These are phyloP conservation scores for Oxystoma pomonae DNA, from an alignment of 2,888 invertebrate species.

Conservation along the genomic window DNA sequence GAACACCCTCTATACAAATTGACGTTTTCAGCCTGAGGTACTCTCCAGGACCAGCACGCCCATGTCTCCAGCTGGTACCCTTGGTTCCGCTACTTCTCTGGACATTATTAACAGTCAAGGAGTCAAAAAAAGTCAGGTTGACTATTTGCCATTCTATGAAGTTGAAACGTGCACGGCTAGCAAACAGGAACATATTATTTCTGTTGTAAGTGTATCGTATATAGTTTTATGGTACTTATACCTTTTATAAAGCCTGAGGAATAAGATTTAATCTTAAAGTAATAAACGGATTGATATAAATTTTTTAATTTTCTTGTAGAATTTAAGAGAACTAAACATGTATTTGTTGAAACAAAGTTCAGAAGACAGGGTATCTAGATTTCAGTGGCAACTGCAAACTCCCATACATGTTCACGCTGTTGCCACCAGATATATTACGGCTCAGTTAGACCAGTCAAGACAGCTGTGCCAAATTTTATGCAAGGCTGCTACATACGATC, in stretches of 20 bases:
- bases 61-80: conserved; percentile 65
- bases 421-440: conserved; percentile 75
- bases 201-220: conserved; percentile 65
- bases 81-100: conserved; percentile 45
- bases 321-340: conserved; percentile 79
- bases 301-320: too few species aligned
- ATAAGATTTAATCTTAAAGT: too few species aligned
- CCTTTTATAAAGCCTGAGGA: too few species aligned
- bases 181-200: conserved; percentile 83
- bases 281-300: too few species aligned
- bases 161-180: conserved; percentile 82
- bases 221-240: too few species aligned
- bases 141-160: conserved; percentile 74
- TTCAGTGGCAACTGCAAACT: conserved; percentile 53
- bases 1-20: too few species aligned
- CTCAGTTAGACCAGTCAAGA: conserved; percentile 76
- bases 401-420: conserved; percentile 74
- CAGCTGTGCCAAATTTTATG: conserved; percentile 72
- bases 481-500: conserved; percentile 64
- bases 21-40: conserved; percentile 85
- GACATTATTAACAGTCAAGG: conserved; percentile 51
- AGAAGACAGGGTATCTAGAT: conserved; percentile 48
- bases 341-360: conserved; percentile 69
- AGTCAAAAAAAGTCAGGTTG: conserved; percentile 47
- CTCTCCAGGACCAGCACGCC: conserved; percentile 81